Evolutionary conservation across 2,797 vertebrate species (phyloP), one percentile per base, ranked within the genome.

Genomic region (Cetoscarus ocellatus): DNA sequence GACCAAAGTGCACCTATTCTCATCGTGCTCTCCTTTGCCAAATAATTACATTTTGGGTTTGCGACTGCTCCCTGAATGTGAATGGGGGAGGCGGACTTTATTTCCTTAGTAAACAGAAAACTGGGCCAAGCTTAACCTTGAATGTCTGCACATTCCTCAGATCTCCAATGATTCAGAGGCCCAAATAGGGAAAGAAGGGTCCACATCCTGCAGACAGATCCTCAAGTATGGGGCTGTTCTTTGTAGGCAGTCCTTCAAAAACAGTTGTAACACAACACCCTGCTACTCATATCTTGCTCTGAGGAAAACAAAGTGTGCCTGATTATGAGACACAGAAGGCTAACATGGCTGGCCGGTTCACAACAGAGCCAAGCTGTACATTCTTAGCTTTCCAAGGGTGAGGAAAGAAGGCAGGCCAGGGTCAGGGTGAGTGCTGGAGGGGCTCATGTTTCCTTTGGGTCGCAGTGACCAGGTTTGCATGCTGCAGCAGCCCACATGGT

Each of bases 391-490:
- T 82, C 64, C 71, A 60, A 70, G 63, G 52, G 61, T 64, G 55
- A 72, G 51, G 70, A 71, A 74, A 64, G 19, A 83, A 75, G 61
- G 67, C 52, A 68, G 8, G 13, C 47, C 60, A 78, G 50, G 60
- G 69, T 82, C 72, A 82, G 71, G 73, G 78, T 78, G 76, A 81
- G 78, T 76, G 79, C 53, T 72, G 71, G 35, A 34, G 67, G 82
- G 79, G 83, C 63, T 87, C 73, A 18, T 87, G 79, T 93, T 93
- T 90, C 90, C 80, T 78, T 70, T 84, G 78, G 74, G 82, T 91
- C 67, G 64, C 59, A 89, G 80, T 77, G 66, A 79, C 81, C 87
- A 87, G 80, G 86, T 90, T 81, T 80, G 77, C 70, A 76, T 67
- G 73, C 61, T 79, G 71, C 61, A 59, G 79, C 78, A 56, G 79